Percentiles rank a stretch among this genome's conserved stretches.
Conservation (phyloP, 2,888 invertebrate genomes). For the Ichneumon xanthorius region DNA sequence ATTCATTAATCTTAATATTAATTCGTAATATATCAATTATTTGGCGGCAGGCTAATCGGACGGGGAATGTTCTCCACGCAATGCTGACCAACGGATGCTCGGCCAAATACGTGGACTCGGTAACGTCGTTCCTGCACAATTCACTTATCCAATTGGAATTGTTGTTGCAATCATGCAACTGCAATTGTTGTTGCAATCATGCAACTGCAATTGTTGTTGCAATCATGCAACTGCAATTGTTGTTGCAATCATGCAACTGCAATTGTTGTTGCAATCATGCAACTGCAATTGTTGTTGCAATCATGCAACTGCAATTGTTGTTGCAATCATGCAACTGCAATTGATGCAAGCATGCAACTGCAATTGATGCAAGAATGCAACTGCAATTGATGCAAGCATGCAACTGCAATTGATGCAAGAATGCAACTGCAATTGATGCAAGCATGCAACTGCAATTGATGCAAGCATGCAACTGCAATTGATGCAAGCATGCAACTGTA, state of each 20-base stretch:
- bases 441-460: too few relatives aligned
- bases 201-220: neutral
- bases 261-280: neutral
- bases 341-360: too few relatives aligned
- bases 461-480: too few relatives aligned
- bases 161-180: neutral
- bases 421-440: too few relatives aligned
- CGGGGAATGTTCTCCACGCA: constrained; percentile 45
- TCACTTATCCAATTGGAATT: too few relatives aligned
- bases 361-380: too few relatives aligned
- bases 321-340: too few relatives aligned
- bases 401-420: too few relatives aligned
- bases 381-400: too few relatives aligned
- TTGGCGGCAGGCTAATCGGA: constrained; percentile 43
- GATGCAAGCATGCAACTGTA: neutral
- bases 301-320: too few relatives aligned
- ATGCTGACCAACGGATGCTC: constrained; percentile 29
- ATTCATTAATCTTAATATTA: neutral
- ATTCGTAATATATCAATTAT: neutral
- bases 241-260: neutral
- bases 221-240: neutral
- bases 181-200: neutral
- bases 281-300: neutral
- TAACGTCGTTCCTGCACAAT: constrained; percentile 12
- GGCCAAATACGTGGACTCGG: constrained; percentile 28